Conservation (phyloP, 2,888 invertebrate genomes). For the Plagodis pulveraria region DNA sequence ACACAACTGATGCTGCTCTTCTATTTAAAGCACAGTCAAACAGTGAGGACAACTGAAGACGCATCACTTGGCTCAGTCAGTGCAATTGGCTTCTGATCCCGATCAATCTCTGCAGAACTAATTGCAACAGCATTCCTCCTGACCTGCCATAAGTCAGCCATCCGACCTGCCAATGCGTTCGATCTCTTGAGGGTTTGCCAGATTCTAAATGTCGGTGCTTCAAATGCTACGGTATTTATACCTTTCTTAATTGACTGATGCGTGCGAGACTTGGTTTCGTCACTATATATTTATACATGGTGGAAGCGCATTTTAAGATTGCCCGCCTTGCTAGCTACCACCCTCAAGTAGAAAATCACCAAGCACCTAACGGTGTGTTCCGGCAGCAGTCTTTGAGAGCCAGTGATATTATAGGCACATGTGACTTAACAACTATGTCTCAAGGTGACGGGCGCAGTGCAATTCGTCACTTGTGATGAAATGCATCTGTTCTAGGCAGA, state of each 20-base stretch:
- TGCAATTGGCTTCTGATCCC: slow-evolving; percentile 30
- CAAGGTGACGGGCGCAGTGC: too few relatives aligned
- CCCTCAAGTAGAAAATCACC: too few relatives aligned
- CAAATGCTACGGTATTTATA: slow-evolving; percentile 25
- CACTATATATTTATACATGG: too few relatives aligned
- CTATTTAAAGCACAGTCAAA: slow-evolving; percentile 12
- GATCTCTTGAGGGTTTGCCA: slow-evolving; percentile 53
- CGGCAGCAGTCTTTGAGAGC: too few relatives aligned
- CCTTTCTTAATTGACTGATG: slow-evolving; percentile 7
- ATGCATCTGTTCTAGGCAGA: too few relatives aligned
- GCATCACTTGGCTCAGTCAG: slow-evolving; percentile 14
- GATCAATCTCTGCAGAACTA: slow-evolving; percentile 32
- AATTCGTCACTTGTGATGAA: too few relatives aligned
- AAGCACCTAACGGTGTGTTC: too few relatives aligned
- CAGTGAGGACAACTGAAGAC: slow-evolving; percentile 14
- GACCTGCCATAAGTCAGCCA: slow-evolving; percentile 24
- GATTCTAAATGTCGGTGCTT: slow-evolving; percentile 43
- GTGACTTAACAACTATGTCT: too few relatives aligned
- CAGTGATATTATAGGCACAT: too few relatives aligned
- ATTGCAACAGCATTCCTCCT: slow-evolving; percentile 29
- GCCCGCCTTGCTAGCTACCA: too few relatives aligned
- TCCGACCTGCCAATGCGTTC: slow-evolving; percentile 51
- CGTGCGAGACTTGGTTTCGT: neutral
- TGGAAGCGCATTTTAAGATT: too few relatives aligned
- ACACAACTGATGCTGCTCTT: neutral